Evolutionary conservation across 2,113 vertebrate species (phyloP).

Genomic region (Perca flavescens): DNA sequence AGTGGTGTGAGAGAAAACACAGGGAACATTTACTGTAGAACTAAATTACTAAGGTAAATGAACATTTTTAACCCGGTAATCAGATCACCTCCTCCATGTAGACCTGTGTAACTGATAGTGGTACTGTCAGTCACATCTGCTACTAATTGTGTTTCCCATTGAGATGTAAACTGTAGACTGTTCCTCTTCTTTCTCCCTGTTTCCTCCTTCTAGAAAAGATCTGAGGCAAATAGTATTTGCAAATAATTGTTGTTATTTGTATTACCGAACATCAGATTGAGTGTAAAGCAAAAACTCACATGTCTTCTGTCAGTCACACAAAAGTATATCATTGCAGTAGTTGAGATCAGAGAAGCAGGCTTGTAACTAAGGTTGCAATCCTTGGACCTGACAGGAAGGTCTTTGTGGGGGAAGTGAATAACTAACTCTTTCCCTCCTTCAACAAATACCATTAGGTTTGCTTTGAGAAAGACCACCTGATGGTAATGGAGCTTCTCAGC

Average conservation of each 20-base stretch:
- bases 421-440: constrained; percentile 52
- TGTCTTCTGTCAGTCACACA: constrained; percentile 27
- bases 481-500: constrained; percentile 63
- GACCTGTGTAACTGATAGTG: constrained; percentile 55
- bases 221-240: constrained; percentile 68
- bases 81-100: constrained; percentile 55
- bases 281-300: constrained; percentile 22
- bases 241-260: constrained; percentile 60
- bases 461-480: constrained; percentile 60
- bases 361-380: constrained; percentile 26
- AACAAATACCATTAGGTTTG: constrained; percentile 60
- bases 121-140: constrained; percentile 55
- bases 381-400: constrained; percentile 46
- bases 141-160: constrained; percentile 66
- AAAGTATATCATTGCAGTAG: constrained; percentile 15
- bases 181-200: constrained; percentile 40
- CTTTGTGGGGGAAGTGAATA: constrained; percentile 55
- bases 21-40: constrained; percentile 77
- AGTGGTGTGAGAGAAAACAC: constrained; percentile 74
- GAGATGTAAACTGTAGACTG: constrained; percentile 41
- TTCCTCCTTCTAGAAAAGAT: constrained; percentile 28
- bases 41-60: constrained; percentile 78
- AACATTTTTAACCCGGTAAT: constrained; percentile 60
- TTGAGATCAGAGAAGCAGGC: constrained; percentile 13
- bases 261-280: constrained; percentile 12